Conservation (phyloP, 2,113 vertebrate species). For the Ovis aries region ARS-UI_Ramb_v3.0 NC_082741.1:4198501-4199000, state of each 20-base stretch:
- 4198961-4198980: neutral
- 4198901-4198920: neutral
- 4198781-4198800: neutral
- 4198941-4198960: neutral
- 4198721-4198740: fast-evolving
- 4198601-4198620: neutral
- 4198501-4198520: fast-evolving
- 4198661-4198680: neutral
- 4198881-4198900: neutral
- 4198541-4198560: neutral
- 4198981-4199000: neutral
- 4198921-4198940: neutral
- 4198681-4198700: neutral
- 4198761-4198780: neutral
- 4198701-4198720: neutral
- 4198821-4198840: neutral
- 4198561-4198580: neutral
- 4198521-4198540: neutral
- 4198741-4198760: fast-evolving
- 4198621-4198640: neutral
- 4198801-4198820: neutral
- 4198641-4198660: neutral
- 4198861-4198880: neutral
- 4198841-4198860: neutral
- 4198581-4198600: neutral